Base-by-base conservation (phyloP, 2,888 invertebrate genomes). In the Aspidiotus rigidus region DNA sequence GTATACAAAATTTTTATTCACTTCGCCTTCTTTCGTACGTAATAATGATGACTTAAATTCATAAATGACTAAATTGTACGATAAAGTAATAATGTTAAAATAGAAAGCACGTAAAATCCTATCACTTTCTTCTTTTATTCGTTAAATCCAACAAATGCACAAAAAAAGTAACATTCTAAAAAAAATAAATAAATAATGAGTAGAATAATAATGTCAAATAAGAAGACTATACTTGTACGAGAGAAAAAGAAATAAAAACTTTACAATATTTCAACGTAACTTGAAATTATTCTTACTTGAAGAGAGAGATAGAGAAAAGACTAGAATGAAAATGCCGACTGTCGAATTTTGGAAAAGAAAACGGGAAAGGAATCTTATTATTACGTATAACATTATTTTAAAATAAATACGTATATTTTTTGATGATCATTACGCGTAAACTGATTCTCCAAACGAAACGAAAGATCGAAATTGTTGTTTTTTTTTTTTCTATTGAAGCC, bases 41-140 rank as follows among this genome's bases (percentile, higher is more conserved):
- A 28, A 28, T 28, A 28, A 28, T 28, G 28, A 28, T 28, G 16
- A n/a, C 55, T 64, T 53, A 28, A 63, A 53, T n/a, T 64, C 55
- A 16, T 42, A 62, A 64, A 64, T 64, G 55, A 16, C 41, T 57
- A 66, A 57, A 28, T n/a, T 66, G 15, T 42, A 54, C 3, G 64
- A 13, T 57, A 57, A 57, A 57, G 57, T 57, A 28, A 28, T 28
- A 28, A 28, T 28, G 28, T 28, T 28, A 62, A 40, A 62, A 39
- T 59, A 59, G 59, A 59, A 59, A 59, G 59, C 59, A 59, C 59
- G 59, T 59, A 39, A 59, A 28, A 59, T 39, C 28, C 39, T 59
- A 59, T 59, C 59, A 59, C 59, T 59, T 59, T n/a, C n/a, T n/a
- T n/a, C n/a, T n/a, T n/a, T 59, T 59, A 2, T 59, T n/a, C 28